phyloP scores from a whole-genome alignment of 35 echinoderm and acorn worm genomes.

The Ophiothrix spiculata region DNA sequence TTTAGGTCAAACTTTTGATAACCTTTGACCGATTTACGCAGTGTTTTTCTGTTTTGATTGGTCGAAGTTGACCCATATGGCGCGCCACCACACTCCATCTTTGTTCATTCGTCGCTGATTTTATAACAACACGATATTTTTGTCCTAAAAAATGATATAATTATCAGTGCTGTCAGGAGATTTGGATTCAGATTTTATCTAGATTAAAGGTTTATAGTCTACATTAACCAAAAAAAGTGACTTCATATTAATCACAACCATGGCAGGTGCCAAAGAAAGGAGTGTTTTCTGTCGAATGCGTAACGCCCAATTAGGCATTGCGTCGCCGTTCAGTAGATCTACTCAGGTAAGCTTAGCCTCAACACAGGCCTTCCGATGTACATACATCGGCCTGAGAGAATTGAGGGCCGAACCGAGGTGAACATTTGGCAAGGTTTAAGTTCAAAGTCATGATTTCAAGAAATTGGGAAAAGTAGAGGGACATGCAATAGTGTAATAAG shows the following conservation, averaged over 20 bases:
- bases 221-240: neutral
- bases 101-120: neutral
- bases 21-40: neutral
- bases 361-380: too few relatives aligned
- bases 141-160: neutral
- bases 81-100: slow-evolving; percentile 10
- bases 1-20: neutral
- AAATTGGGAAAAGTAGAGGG: too few relatives aligned
- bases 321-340: neutral
- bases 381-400: too few relatives aligned
- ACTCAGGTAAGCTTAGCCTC: slow-evolving; percentile 9
- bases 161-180: neutral
- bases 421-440: too few relatives aligned
- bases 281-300: neutral
- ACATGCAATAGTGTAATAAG: too few relatives aligned
- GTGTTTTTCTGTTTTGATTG: neutral
- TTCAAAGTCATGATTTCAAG: too few relatives aligned
- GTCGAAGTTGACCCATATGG: neutral
- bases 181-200: neutral
- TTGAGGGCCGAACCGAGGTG: too few relatives aligned
- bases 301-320: neutral
- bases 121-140: neutral
- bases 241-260: neutral
- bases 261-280: neutral
- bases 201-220: neutral